phyloP scores from a whole-genome alignment of 2,113 vertebrate species.

The Phrynosoma blainvillii region DNA sequence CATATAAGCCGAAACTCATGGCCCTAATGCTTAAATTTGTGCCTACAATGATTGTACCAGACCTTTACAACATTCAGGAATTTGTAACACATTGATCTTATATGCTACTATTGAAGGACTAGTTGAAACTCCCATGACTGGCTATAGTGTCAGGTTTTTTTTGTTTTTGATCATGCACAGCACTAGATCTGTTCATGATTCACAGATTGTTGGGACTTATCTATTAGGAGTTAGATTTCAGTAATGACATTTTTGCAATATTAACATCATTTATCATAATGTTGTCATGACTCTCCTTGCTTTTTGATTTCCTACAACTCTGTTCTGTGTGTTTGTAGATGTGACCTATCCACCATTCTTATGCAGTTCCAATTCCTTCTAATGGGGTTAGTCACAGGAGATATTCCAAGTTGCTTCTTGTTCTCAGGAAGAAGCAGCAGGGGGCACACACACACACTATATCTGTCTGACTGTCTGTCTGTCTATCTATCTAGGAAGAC shows the following conservation, averaged over 20 bases:
- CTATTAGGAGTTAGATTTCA: conserved; percentile 12
- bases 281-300: neutral
- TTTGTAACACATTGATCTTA: neutral
- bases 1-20: neutral
- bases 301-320: neutral
- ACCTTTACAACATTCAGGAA: neutral
- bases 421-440: no score
- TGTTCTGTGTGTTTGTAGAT: neutral
- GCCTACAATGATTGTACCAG: neutral
- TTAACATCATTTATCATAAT: neutral
- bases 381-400: neutral
- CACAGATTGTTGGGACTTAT: neutral
- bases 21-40: neutral
- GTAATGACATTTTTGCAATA: neutral
- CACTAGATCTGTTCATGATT: neutral
- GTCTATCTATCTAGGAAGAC: neutral
- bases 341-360: neutral
- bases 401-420: neutral
- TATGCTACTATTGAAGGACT: neutral
- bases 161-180: conserved; percentile 5
- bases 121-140: neutral
- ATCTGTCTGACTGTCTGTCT: no score
- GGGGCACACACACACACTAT: no score
- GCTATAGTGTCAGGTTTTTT: neutral
- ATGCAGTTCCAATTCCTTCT: neutral